Conservation (phyloP, 1,140 invertebrate species). For the Colletes gigas region DNA sequence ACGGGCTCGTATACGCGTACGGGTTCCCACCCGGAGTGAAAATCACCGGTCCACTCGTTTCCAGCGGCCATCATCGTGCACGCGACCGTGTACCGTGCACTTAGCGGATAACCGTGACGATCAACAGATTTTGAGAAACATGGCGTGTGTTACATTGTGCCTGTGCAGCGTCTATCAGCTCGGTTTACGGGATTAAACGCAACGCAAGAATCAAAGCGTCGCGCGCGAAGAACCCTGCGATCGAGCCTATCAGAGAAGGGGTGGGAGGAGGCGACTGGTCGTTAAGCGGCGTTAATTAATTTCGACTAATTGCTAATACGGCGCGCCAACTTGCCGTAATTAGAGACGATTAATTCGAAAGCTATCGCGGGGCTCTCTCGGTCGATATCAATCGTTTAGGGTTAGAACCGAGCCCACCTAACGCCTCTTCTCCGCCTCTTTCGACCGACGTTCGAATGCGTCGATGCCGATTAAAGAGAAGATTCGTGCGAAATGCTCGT, state of each 20-base stretch:
- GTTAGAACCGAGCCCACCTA: constrained; percentile 3
- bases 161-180: constrained; percentile 6
- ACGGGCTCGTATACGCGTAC: not conserved
- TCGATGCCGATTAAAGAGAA: constrained; percentile 50
- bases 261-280: not conserved
- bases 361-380: constrained; percentile 34
- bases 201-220: constrained; percentile 19
- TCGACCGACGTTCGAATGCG: too few species aligned
- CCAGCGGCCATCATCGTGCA: constrained; percentile 6
- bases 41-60: constrained; percentile 21
- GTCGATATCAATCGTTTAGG: constrained; percentile 58
- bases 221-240: not conserved
- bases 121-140: constrained; percentile 44
- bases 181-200: constrained; percentile 37
- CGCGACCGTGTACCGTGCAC: constrained; percentile 23
- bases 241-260: not conserved
- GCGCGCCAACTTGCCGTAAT: constrained; percentile 66
- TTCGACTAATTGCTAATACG: constrained; percentile 71
- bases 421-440: constrained; percentile 29
- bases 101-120: constrained; percentile 49
- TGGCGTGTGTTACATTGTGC: constrained; percentile 14
- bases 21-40: not conserved
- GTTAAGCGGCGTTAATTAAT: constrained; percentile 69
- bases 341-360: constrained; percentile 75
- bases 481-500: too few species aligned